These are phyloP conservation scores for Phortica magna DNA, from an alignment of 2,888 invertebrate species.

Conservation along the genomic window DNA sequence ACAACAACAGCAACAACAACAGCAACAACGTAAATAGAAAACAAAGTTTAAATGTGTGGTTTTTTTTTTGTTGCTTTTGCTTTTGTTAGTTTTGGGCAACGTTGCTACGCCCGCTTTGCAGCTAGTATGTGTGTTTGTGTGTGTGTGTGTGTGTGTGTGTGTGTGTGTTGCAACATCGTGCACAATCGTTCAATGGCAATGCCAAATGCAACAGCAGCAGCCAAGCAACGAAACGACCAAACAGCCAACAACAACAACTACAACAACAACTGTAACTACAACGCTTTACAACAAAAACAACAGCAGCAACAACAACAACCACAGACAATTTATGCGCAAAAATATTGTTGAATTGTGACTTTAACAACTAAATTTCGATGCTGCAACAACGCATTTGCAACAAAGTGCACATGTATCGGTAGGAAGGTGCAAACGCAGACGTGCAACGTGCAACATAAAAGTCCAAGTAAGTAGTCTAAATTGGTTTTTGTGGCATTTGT, in stretches of 20 bases:
- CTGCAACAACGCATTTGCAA: neutral
- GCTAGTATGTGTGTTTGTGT: too few relatives aligned
- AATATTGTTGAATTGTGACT: slow-evolving; percentile 71
- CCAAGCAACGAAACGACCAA: neutral
- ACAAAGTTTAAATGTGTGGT: slow-evolving; percentile 6
- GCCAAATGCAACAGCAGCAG: slow-evolving; percentile 18
- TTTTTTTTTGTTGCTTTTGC: neutral
- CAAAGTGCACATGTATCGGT: neutral
- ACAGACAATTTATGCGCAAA: slow-evolving; percentile 66
- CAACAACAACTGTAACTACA: slow-evolving; percentile 8
- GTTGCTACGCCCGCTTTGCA: neutral
- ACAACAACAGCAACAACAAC: slow-evolving; percentile 47
- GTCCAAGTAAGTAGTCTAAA: slow-evolving; percentile 59
- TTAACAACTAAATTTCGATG: slow-evolving; percentile 70
- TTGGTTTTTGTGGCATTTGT: slow-evolving; percentile 61
- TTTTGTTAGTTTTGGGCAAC: slow-evolving; percentile 11
- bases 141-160: too few relatives aligned
- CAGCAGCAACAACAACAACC: slow-evolving; percentile 18
- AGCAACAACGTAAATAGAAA: slow-evolving; percentile 34
- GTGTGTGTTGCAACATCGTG: slow-evolving; percentile 20
- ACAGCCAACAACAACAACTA: neutral
- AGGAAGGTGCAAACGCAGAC: neutral
- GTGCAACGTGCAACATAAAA: slow-evolving; percentile 33
- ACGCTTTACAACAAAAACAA: neutral
- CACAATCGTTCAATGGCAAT: slow-evolving; percentile 27